phyloP scores from a whole-genome alignment of 2,113 vertebrate genomes.

The Rhinolophus ferrumequinum region DNA sequence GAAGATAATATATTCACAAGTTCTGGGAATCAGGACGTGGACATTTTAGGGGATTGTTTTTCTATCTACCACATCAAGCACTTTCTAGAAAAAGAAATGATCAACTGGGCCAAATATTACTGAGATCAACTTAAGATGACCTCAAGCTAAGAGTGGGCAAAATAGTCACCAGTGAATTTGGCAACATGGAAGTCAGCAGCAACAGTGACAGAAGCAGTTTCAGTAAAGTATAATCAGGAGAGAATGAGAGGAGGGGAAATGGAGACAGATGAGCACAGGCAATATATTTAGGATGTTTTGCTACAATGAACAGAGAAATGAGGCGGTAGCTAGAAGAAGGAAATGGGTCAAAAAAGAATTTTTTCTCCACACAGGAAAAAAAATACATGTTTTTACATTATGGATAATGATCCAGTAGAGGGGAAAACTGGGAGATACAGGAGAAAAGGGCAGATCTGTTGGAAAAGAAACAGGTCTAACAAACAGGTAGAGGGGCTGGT shows the following conservation, averaged over 20 bases:
- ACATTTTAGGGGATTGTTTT: not conserved
- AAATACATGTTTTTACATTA: not conserved
- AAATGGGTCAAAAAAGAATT: not conserved
- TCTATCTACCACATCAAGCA: not conserved
- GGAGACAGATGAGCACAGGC: not conserved
- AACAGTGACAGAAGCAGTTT: not conserved
- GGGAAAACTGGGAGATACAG: not conserved
- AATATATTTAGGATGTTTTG: not conserved
- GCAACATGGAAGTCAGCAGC: not conserved
- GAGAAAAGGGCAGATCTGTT: not conserved
- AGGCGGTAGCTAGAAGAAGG: not conserved
- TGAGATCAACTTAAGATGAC: not conserved
- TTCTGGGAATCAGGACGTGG: not conserved
- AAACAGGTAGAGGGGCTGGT: not conserved
- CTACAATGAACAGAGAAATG: not conserved
- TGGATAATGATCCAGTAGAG: not conserved
- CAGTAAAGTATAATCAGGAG: not conserved
- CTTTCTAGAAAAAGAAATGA: slow-evolving; percentile 43
- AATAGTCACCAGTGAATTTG: not conserved
- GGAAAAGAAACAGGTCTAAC: not conserved
- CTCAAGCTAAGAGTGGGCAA: not conserved
- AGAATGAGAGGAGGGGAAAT: not conserved
- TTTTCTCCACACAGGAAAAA: not conserved
- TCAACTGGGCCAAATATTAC: not conserved
- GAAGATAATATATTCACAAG: not conserved